Conservation (phyloP, 2,113 vertebrate species). For the Accipiter cooperii region DNA sequence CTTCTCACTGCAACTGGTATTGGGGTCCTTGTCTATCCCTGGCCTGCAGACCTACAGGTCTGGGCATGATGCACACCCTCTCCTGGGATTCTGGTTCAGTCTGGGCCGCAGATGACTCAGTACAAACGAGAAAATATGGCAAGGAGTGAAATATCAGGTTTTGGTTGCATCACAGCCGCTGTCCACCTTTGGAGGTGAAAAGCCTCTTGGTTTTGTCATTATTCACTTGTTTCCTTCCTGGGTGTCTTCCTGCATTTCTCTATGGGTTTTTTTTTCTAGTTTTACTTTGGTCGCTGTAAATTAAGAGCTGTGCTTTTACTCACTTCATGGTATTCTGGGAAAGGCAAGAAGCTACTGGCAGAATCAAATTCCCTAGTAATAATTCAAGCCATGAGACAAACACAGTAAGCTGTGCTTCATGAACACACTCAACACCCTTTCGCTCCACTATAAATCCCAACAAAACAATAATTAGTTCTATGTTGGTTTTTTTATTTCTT, state of each 20-base stretch:
- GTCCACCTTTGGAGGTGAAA: neutral
- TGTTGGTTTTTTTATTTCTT: neutral
- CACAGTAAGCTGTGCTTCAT: neutral
- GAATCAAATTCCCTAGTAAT: neutral
- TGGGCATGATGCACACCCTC: neutral
- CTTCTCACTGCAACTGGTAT: neutral
- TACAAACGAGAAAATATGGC: neutral
- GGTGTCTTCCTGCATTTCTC: neutral
- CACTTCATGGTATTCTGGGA: neutral
- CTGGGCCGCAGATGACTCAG: neutral
- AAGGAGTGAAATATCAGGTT: neutral
- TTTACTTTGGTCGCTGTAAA: neutral
- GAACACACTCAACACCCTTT: neutral
- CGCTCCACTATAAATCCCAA: neutral
- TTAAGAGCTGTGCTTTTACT: neutral
- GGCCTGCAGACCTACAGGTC: neutral
- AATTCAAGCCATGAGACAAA: neutral
- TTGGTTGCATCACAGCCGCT: neutral
- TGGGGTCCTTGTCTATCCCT: neutral
- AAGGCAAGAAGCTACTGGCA: neutral
- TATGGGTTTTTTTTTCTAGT: neutral
- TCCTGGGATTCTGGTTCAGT: neutral
- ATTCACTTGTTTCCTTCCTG: neutral
- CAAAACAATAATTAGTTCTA: neutral
- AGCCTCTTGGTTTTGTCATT: neutral